A percentile compares a stretch with the other conserved stretches of the same genome.
Evolutionary conservation across 2,113 vertebrate genomes (phyloP).

Genomic region (Colossoma macropomum): DNA sequence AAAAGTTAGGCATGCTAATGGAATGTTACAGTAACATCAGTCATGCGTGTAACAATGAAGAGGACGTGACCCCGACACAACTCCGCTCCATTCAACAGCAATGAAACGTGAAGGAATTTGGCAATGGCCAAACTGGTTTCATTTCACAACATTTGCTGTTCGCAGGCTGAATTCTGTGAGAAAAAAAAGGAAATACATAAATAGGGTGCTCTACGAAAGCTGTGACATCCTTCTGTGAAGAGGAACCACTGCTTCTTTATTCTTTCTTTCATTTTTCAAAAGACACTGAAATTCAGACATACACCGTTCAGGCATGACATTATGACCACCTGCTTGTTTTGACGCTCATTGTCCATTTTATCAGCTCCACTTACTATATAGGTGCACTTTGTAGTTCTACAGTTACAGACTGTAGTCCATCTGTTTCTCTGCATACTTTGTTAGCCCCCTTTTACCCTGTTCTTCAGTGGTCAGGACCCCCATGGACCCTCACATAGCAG

Average conservation of each 20-base stretch:
- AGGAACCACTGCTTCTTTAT: background rate
- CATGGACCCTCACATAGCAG: too few relatives aligned
- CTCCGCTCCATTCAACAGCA: conserved; percentile 38
- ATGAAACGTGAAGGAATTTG: conserved; percentile 37
- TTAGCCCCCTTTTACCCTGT: too few relatives aligned
- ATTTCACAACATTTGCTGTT: background rate
- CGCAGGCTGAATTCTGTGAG: background rate
- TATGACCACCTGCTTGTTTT: too few relatives aligned
- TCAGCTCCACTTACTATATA: too few relatives aligned
- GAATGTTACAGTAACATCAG: conserved; percentile 66
- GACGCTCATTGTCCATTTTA: too few relatives aligned
- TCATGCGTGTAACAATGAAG: conserved; percentile 56
- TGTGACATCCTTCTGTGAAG: background rate
- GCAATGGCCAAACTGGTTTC: background rate
- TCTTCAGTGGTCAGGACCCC: too few relatives aligned
- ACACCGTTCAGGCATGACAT: too few relatives aligned
- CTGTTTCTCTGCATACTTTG: too few relatives aligned
- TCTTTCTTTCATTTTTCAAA: background rate
- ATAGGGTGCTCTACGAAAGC: background rate
- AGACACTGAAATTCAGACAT: background rate
- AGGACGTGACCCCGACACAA: conserved; percentile 63
- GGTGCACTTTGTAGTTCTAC: too few relatives aligned
- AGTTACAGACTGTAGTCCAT: too few relatives aligned
- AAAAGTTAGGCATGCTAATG: conserved; percentile 44
- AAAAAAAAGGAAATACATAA: background rate